Evolutionary conservation across 2,797 vertebrate genomes (phyloP).

Genomic region (Necrosyrtes monachus): DNA sequence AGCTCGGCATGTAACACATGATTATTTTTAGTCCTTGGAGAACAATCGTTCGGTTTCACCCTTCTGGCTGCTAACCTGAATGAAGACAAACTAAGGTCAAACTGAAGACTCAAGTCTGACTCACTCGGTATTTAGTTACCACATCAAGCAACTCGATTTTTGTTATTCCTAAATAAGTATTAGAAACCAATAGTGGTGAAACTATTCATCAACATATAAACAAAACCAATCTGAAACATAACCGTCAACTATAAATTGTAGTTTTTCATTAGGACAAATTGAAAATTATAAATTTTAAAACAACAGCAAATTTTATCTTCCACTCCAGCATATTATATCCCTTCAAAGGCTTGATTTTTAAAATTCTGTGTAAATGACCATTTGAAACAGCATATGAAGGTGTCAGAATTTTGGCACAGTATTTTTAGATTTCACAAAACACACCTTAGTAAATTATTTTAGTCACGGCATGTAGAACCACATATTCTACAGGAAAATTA

Average conservation of each 20-base stretch:
- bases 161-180: background rate
- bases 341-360: background rate
- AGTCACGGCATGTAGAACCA: constrained; percentile 46
- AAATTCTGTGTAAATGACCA: background rate
- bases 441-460: constrained; percentile 40
- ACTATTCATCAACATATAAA: background rate
- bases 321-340: background rate
- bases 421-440: constrained; percentile 52
- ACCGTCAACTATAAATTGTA: background rate
- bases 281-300: constrained; percentile 4
- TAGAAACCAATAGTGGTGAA: background rate
- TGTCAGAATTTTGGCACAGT: constrained; percentile 30
- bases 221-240: background rate
- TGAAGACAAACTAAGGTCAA: background rate
- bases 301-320: background rate
- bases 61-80: background rate
- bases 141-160: background rate
- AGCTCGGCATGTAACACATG: background rate
- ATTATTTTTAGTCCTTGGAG: background rate
- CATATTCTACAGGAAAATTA: constrained; percentile 4
- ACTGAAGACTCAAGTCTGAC: background rate
- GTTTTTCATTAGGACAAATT: background rate
- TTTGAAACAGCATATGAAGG: background rate
- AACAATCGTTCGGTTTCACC: background rate
- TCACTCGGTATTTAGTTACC: background rate